Evolutionary conservation across 2,888 invertebrate species (phyloP).

Genomic region (Campaea margaritaria): DNA sequence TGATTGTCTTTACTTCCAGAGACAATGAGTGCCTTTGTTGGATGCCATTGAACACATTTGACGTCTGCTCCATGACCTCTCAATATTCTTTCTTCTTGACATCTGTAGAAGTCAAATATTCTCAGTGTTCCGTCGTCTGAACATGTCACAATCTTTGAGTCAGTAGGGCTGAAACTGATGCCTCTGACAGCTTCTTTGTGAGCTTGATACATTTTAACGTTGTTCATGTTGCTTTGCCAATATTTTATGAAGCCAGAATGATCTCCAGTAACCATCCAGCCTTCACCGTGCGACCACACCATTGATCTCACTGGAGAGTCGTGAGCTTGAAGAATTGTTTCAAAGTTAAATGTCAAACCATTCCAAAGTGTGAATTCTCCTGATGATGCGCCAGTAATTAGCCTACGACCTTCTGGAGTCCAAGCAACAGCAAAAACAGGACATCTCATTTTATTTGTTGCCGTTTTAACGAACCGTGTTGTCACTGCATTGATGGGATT

Average conservation of each 20-base stretch:
- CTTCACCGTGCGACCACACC: slow-evolving; percentile 99
- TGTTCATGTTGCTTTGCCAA: slow-evolving; percentile 99
- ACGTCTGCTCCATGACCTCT: slow-evolving; percentile 99
- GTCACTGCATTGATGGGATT: slow-evolving; percentile 99
- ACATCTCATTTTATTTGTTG: slow-evolving; percentile 99
- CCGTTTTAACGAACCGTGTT: slow-evolving; percentile 98
- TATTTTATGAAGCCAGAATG: slow-evolving; percentile 99
- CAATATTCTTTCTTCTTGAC: slow-evolving; percentile 97
- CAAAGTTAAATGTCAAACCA: slow-evolving; percentile 99
- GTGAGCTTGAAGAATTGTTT: slow-evolving; percentile 99
- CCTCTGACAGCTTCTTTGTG: slow-evolving; percentile 99
- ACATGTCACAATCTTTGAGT: slow-evolving; percentile 99
- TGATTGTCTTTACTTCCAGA: slow-evolving; percentile 99
- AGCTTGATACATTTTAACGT: slow-evolving; percentile 99
- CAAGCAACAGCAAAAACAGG: slow-evolving; percentile 99
- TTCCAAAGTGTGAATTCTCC: slow-evolving; percentile 99
- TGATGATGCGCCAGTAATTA: slow-evolving; percentile 99
- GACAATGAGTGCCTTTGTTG: slow-evolving; percentile 97
- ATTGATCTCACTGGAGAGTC: slow-evolving; percentile 99
- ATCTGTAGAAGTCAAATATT: slow-evolving; percentile 99
- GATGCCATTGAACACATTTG: slow-evolving; percentile 99
- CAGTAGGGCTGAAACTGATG: slow-evolving; percentile 99
- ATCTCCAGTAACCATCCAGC: slow-evolving; percentile 99
- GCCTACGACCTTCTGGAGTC: slow-evolving; percentile 99
- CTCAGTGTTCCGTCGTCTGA: slow-evolving; percentile 99